phyloP scores from a whole-genome alignment of 2,113 vertebrate genomes.

The Ciconia stormi region DNA sequence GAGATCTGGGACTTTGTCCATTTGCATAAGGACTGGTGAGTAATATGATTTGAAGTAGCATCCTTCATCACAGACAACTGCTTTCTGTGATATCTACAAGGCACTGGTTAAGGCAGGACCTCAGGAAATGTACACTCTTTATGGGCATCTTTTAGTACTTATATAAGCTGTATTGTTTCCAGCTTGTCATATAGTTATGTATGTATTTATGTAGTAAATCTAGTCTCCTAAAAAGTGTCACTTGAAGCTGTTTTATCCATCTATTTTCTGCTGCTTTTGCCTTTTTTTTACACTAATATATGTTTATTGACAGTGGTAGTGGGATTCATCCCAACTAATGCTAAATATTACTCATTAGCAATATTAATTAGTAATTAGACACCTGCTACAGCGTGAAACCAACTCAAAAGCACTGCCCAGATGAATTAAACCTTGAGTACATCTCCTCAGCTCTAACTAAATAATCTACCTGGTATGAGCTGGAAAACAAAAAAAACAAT shows the following conservation, averaged over 20 bases:
- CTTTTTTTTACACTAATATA: not conserved
- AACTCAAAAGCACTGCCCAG: not conserved
- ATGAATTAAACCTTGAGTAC: not conserved
- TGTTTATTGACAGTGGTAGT: not conserved
- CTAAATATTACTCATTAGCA: not conserved
- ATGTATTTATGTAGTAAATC: not conserved
- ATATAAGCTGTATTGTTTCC: not conserved
- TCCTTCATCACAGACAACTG: not conserved
- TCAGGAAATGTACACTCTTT: not conserved
- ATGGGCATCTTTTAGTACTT: not conserved
- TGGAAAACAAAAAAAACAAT: not conserved
- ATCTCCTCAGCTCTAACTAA: not conserved
- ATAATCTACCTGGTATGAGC: not conserved
- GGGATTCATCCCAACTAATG: not conserved
- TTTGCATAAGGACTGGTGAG: not conserved
- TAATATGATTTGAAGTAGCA: not conserved
- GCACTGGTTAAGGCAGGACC: not conserved
- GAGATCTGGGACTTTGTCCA: not conserved
- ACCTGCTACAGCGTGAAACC: not conserved
- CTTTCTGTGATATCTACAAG: not conserved
- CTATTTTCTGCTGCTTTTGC: not conserved
- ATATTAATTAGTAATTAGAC: not conserved
- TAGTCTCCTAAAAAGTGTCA: not conserved
- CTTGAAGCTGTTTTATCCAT: not conserved
- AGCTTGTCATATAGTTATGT: not conserved